Base-by-base conservation (phyloP, 2,888 invertebrate genomes). In the Nomada ruficornis region DNA sequence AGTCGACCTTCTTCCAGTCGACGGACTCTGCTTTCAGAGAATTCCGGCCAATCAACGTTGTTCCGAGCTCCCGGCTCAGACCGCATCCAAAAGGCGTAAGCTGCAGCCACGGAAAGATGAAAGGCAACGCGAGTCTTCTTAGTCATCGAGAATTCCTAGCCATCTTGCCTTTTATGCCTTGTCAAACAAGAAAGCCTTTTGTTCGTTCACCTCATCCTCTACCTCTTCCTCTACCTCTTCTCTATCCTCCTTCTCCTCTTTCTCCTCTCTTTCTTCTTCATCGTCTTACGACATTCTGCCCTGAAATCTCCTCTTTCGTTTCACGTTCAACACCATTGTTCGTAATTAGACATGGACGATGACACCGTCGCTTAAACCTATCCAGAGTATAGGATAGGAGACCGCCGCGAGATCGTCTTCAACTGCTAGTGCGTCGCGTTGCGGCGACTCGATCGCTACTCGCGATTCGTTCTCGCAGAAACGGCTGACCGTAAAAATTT, bases 401-500 rank as follows among this genome's bases (percentile, higher is more conserved):
- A 23, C 29, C 29, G 29, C 29, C 29, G 29, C 23, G 69, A 11
- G 9, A 5, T 18, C 2, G 50, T 2, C 29, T 4, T 2, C 7
- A 57, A 18, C 50, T 15, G n/a, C 5, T 44, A 11, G 63, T 4
- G 42, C 72, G 59, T 29, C 65, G 26, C 36, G 36, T 36, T 1
- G 36, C 7, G 36, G 7, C 36, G 78, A 60, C 73, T 59, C 9
- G 57, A 36, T 26, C n/a, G 23, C 54, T 29, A 55, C 23, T 23
- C 26, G 65, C 23, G 77, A 36, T 54, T 74, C 62, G 79, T 52
- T 64, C 80, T 69, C 68, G 60, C 42, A 63, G 77, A 79, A 86
- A 85, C 83, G 86, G 76, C 74, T 87, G 86, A 83, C 88, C 84
- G 90, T 90, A 89, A 90, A 90, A 90, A 90, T 91, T 91, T 91